phyloP scores from a whole-genome alignment of 2,113 vertebrate species.

The Brachypteracias leptosomus region DNA sequence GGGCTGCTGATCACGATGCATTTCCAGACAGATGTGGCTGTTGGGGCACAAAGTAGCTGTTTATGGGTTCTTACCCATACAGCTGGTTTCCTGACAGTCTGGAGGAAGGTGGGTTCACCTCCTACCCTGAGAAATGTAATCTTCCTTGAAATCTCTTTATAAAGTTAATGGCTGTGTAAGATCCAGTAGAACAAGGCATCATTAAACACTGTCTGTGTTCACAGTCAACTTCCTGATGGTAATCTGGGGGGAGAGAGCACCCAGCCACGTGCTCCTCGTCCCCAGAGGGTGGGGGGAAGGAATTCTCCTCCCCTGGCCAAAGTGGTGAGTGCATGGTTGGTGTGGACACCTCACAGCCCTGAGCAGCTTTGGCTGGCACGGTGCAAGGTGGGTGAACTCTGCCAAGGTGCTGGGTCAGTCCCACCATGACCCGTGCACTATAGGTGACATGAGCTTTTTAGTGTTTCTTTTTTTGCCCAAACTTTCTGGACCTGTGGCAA shows the following conservation, averaged over 20 bases:
- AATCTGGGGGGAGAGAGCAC: background rate
- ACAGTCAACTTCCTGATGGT: slow-evolving; percentile 13
- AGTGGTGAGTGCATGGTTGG: background rate
- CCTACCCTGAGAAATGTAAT: background rate
- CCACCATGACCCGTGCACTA: accelerated
- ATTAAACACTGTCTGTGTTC: slow-evolving; percentile 18
- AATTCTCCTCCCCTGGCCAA: background rate
- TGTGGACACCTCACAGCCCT: background rate
- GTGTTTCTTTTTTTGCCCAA: background rate
- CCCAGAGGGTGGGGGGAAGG: background rate
- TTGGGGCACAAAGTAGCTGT: background rate
- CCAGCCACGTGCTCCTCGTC: background rate
- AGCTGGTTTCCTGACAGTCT: background rate
- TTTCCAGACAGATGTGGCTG: background rate
- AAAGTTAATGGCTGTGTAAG: slow-evolving; percentile 13
- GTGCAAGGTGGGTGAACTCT: background rate
- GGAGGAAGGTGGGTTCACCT: background rate
- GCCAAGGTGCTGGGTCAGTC: background rate
- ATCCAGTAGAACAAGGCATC: slow-evolving; percentile 28
- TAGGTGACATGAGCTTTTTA: background rate
- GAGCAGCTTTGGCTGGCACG: accelerated
- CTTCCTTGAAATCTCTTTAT: slow-evolving; percentile 22
- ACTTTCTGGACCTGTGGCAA: background rate
- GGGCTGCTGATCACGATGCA: background rate
- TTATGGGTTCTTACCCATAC: background rate